phyloP scores from a whole-genome alignment of 2,888 invertebrate genomes.

The Microplitis deprimator region DNA sequence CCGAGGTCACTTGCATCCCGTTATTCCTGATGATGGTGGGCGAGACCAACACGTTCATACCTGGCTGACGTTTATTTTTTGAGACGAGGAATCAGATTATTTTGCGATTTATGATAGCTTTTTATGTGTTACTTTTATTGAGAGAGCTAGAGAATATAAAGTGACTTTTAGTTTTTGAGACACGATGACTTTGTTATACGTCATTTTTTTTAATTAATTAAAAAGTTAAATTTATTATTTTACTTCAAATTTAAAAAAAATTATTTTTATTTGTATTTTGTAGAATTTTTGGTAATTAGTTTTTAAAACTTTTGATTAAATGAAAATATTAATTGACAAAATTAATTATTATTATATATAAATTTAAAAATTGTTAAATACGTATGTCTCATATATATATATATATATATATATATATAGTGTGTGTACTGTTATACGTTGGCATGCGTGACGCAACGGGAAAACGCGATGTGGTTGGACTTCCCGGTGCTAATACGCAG shows the following conservation, averaged over 20 bases:
- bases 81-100: background rate
- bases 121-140: background rate
- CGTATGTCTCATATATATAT: constrained; percentile 10
- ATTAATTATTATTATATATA: constrained; percentile 4
- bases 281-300: too few relatives aligned
- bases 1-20: constrained; percentile 35
- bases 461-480: constrained; percentile 60
- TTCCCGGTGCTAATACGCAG: constrained; percentile 49
- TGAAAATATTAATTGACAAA: background rate
- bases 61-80: background rate
- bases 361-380: background rate
- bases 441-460: constrained; percentile 68
- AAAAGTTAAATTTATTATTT: background rate
- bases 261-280: too few relatives aligned
- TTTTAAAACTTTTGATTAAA: background rate
- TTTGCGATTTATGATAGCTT: background rate
- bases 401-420: constrained; percentile 28
- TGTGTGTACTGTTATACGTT: constrained; percentile 66
- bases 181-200: background rate
- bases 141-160: background rate
- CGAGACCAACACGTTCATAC: background rate
- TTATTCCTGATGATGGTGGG: constrained; percentile 17
- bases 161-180: background rate
- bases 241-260: too few relatives aligned
- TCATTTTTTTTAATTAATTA: background rate